A percentile compares a stretch with the other conserved stretches of the same genome.
These are phyloP conservation scores for Anolis carolinensis DNA, from an alignment of 2,113 vertebrate species.

Conservation along the genomic window DNA sequence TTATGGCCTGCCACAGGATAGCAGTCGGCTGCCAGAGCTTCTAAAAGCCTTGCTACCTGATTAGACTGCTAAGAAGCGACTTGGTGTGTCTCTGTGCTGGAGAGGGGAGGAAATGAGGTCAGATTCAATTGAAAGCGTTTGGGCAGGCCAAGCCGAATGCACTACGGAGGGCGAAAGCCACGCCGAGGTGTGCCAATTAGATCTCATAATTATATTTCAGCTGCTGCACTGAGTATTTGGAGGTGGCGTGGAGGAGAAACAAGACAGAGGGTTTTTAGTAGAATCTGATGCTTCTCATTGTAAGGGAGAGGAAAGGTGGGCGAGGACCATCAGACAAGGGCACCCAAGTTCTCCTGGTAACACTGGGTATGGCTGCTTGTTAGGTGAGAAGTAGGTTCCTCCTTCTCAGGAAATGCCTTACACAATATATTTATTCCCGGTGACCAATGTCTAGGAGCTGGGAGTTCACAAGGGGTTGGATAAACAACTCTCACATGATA, in stretches of 20 bases:
- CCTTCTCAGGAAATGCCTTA: background rate
- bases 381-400: background rate
- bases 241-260: background rate
- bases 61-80: conserved; percentile 63
- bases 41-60: conserved; percentile 69
- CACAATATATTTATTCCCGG: no score
- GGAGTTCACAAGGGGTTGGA: background rate
- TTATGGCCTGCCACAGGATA: conserved; percentile 64
- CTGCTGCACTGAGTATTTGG: conserved; percentile 22
- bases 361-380: background rate
- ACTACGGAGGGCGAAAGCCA: conserved; percentile 30
- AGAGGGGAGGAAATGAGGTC: conserved; percentile 66
- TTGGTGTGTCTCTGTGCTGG: conserved; percentile 49
- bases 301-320: background rate
- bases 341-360: background rate
- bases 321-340: background rate
- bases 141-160: conserved; percentile 34
- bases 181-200: conserved; percentile 47
- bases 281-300: background rate
- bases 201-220: conserved; percentile 57
- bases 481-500: background rate
- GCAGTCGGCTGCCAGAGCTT: conserved; percentile 56
- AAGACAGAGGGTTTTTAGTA: conserved; percentile 6
- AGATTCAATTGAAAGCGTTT: conserved; percentile 64
- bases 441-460: background rate